Evolutionary conservation across 2,888 invertebrate species (phyloP).

Genomic region (Odontocolon sp.): DNA sequence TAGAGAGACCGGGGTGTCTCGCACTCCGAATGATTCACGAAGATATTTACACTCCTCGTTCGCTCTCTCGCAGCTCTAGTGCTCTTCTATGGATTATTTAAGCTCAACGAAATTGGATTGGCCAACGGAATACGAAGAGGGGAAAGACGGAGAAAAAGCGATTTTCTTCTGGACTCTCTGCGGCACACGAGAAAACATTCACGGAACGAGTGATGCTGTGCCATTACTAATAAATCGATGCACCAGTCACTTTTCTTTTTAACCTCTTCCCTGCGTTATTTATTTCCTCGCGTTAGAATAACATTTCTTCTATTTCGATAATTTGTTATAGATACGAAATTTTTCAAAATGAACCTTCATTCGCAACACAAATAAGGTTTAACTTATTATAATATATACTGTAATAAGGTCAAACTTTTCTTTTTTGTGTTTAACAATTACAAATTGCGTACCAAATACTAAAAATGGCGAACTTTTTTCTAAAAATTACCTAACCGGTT

Average conservation of each 20-base stretch:
- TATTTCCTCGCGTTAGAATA: no score
- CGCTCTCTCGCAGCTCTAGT: constrained; percentile 6
- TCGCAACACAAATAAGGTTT: no score
- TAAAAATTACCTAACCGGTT: no score
- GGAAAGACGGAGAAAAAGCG: not conserved
- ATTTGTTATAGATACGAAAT: no score
- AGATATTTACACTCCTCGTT: constrained; percentile 18
- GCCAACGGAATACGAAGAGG: not conserved
- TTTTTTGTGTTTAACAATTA: no score
- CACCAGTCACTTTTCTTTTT: not conserved
- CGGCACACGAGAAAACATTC: constrained; percentile 28
- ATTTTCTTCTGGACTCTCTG: not conserved
- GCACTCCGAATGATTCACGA: constrained; percentile 24
- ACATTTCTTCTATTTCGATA: no score
- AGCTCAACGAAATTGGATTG: constrained; percentile 37
- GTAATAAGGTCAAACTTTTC: no score
- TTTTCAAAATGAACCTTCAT: no score
- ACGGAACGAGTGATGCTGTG: not conserved
- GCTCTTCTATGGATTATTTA: constrained; percentile 25
- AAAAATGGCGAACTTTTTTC: no score
- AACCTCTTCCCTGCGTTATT: not conserved
- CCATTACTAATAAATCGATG: not conserved
- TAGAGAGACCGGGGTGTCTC: not conserved
- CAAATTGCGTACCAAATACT: no score
- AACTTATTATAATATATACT: no score